Evolutionary conservation across 2,113 vertebrate genomes (phyloP).

Genomic region (Oceanodroma tethys): DNA sequence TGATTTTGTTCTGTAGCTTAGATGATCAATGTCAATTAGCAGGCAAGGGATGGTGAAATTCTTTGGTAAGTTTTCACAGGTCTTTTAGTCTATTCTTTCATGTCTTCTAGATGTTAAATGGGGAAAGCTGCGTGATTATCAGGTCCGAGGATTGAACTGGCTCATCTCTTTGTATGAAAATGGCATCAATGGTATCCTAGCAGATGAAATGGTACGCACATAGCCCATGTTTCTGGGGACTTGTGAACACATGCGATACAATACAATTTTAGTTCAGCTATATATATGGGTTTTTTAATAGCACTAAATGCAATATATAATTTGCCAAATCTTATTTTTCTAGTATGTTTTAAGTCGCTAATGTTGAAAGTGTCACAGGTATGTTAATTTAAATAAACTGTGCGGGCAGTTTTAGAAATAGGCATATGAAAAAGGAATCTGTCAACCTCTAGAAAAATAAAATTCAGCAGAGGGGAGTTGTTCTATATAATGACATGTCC

Average conservation of each 20-base stretch:
- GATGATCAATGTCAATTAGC: not conserved
- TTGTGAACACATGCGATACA: not conserved
- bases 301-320: not conserved
- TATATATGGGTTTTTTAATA: not conserved
- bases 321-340: not conserved
- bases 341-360: not conserved
- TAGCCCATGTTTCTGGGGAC: not conserved
- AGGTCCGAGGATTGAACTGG: slow-evolving; percentile 96
- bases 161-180: slow-evolving; percentile 99
- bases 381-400: not conserved
- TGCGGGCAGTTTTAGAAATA: not conserved
- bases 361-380: not conserved
- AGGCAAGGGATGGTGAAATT: not conserved
- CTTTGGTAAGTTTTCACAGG: not conserved
- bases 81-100: not conserved
- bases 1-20: not conserved
- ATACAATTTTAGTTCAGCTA: not conserved
- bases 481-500: not conserved
- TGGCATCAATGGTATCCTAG: slow-evolving; percentile 97
- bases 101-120: slow-evolving; percentile 85
- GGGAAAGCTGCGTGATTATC: slow-evolving; percentile 95
- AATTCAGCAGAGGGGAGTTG: not conserved
- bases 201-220: slow-evolving; percentile 93
- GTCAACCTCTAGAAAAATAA: not conserved
- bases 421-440: not conserved